phyloP scores from a whole-genome alignment of 35 echinoderm and acorn worm species.

The Hemicentrotus pulcherrimus region DNA sequence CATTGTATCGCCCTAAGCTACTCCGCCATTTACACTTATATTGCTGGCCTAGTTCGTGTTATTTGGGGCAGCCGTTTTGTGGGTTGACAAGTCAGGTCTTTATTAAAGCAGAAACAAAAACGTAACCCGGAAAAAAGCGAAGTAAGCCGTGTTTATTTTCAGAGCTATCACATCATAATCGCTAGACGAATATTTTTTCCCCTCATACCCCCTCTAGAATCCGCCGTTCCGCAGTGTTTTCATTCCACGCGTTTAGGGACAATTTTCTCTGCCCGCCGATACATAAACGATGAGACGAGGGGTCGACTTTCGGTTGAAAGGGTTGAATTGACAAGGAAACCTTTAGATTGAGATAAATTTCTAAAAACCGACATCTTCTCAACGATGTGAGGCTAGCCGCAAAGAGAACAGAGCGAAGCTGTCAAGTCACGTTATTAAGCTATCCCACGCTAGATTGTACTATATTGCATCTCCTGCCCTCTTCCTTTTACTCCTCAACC shows the following conservation, averaged over 20 bases:
- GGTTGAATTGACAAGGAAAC: slow-evolving; percentile 11
- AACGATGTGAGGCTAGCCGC: background rate
- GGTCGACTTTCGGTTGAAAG: background rate
- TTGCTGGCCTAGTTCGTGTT: slow-evolving; percentile 41
- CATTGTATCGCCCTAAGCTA: slow-evolving; percentile 9
- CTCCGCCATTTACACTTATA: slow-evolving; percentile 34
- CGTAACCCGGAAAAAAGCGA: background rate
- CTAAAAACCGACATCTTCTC: slow-evolving; percentile 11
- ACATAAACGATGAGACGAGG: slow-evolving; percentile 18
- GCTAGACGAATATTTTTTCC: background rate
- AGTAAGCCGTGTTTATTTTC: slow-evolving; percentile 25
- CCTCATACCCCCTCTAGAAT: background rate
- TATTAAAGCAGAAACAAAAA: background rate
- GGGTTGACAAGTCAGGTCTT: slow-evolving; percentile 30
- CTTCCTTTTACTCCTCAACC: background rate
- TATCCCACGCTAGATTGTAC: background rate
- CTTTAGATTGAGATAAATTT: slow-evolving; percentile 20
- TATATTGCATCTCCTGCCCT: slow-evolving; percentile 14
- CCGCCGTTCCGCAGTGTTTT: background rate
- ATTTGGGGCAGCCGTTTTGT: slow-evolving; percentile 34
- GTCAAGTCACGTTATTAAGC: slow-evolving; percentile 33
- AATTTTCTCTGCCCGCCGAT: slow-evolving; percentile 28
- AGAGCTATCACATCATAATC: slow-evolving; percentile 33
- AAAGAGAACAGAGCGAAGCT: background rate
- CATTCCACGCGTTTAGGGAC: background rate